phyloP scores from a whole-genome alignment of 2,888 invertebrate genomes.

The Ormyrus nitidulus region DNA sequence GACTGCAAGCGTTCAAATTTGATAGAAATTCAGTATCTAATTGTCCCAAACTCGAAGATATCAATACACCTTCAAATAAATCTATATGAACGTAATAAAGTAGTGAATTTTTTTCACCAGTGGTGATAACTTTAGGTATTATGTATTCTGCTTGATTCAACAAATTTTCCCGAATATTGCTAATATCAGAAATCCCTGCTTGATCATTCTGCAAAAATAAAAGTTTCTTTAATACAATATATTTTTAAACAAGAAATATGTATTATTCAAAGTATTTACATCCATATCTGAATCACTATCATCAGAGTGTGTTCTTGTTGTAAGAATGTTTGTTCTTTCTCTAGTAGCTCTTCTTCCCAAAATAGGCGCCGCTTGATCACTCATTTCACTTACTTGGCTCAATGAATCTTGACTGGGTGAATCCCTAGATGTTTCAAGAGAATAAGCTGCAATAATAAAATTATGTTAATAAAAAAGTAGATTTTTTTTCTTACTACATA shows the following conservation, averaged over 20 bases:
- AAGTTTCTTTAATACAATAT: background rate
- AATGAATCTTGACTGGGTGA: constrained; percentile 84
- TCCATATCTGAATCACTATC: constrained; percentile 89
- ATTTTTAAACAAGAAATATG: background rate
- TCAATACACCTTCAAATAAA: constrained; percentile 82
- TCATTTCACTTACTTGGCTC: constrained; percentile 82
- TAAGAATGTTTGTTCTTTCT: constrained; percentile 76
- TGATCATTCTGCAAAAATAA: constrained; percentile 79
- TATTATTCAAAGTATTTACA: constrained; percentile 65
- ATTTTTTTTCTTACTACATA: constrained; percentile 6
- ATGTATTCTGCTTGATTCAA: constrained; percentile 83
- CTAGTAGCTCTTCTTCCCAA: constrained; percentile 81
- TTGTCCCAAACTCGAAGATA: constrained; percentile 76
- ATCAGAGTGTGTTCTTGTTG: constrained; percentile 78
- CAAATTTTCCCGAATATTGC: constrained; percentile 84
- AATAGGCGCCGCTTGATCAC: constrained; percentile 80
- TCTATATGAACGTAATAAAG: constrained; percentile 88
- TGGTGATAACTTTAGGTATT: constrained; percentile 79
- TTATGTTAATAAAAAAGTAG: constrained; percentile 6
- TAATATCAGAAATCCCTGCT: constrained; percentile 81
- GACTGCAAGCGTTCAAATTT: constrained; percentile 84
- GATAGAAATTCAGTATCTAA: constrained; percentile 80
- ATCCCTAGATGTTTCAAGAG: constrained; percentile 79
- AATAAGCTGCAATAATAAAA: constrained; percentile 63
- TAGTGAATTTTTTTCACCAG: constrained; percentile 84